Evolutionary conservation across 2,113 vertebrate species (phyloP).

Genomic region (Ammodytes dubius): DNA sequence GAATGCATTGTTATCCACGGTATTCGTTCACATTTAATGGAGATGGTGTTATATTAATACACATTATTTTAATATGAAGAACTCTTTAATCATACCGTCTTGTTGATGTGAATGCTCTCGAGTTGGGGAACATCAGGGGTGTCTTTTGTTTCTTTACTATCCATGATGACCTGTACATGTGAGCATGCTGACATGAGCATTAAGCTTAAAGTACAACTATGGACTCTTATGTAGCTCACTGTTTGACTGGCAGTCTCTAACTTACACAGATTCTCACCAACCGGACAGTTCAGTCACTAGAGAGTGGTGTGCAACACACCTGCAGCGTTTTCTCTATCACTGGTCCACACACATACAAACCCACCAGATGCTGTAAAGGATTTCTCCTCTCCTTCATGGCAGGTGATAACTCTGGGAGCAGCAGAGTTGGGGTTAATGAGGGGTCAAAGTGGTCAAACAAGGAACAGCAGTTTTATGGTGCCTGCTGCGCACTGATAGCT

Average conservation of each 20-base stretch:
- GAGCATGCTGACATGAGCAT: background rate
- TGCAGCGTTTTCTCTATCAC: constrained; percentile 45
- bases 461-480: constrained; percentile 72
- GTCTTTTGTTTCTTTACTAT: background rate
- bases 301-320: constrained; percentile 13
- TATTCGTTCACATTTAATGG: background rate
- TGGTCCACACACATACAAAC: constrained; percentile 23
- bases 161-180: background rate
- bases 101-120: background rate
- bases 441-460: constrained; percentile 83
- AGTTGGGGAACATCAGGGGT: background rate
- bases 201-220: background rate
- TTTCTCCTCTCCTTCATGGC: constrained; percentile 56
- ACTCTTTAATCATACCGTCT: background rate
- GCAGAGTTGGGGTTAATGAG: constrained; percentile 81
- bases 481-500: constrained; percentile 79
- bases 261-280: background rate
- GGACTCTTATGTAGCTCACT: background rate
- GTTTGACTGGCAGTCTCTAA: background rate
- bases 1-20: background rate
- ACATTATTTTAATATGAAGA: background rate
- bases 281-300: constrained; percentile 8
- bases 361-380: constrained; percentile 74
- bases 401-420: constrained; percentile 73
- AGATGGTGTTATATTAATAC: background rate